Percentiles rank a stretch among this genome's conserved stretches.
Evolutionary conservation across 2,113 vertebrate genomes (phyloP).

Genomic region (Pseudorectes ferrugineus): DNA sequence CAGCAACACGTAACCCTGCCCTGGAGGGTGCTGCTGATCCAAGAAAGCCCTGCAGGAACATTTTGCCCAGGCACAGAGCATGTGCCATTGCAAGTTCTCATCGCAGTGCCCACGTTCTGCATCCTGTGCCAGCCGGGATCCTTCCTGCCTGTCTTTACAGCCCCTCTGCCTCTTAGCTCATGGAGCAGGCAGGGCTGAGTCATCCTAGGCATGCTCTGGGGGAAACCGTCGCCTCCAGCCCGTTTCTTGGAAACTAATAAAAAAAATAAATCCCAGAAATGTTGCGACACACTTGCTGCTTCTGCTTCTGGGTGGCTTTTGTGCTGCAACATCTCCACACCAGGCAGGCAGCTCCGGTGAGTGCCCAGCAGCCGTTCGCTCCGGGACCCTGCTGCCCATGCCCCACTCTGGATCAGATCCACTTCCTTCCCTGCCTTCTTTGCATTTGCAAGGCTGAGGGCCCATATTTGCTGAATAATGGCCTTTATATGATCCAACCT

Average conservation of each 20-base stretch:
- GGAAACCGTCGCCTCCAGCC: conserved; percentile 31
- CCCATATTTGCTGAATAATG: neutral
- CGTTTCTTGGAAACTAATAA: conserved; percentile 52
- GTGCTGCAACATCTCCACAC: neutral
- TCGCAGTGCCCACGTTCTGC: neutral
- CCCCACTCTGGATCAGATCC: neutral
- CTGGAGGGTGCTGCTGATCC: neutral
- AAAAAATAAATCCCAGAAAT: neutral
- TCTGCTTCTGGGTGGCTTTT: neutral
- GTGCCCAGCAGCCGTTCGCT: rapidly evolving
- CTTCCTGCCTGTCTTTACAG: neutral
- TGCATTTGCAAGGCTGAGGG: neutral
- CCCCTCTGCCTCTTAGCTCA: neutral
- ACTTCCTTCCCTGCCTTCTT: neutral
- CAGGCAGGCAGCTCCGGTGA: neutral
- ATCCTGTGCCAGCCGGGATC: neutral
- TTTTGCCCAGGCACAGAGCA: neutral
- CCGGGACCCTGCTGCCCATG: neutral
- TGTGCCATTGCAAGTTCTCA: neutral
- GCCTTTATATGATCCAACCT: neutral
- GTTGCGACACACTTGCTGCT: neutral
- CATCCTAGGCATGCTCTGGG: conserved; percentile 17
- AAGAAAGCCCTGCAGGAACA: neutral
- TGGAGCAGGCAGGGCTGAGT: neutral
- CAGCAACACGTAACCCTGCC: neutral